These are phyloP conservation scores for Ameiurus melas DNA, from an alignment of 2,113 vertebrate genomes.

Conservation along the genomic window DNA sequence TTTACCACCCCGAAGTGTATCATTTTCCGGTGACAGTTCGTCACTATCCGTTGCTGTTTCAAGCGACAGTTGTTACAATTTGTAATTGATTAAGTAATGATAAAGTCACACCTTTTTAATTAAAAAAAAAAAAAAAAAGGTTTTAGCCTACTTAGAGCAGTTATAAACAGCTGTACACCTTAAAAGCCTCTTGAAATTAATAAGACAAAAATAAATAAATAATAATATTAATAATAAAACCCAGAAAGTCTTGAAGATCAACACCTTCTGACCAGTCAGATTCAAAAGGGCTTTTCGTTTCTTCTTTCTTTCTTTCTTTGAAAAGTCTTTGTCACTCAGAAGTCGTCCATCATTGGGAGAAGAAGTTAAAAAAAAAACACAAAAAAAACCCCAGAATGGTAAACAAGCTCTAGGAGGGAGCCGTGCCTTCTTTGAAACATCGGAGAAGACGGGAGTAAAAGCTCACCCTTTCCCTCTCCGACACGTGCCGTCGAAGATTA, in stretches of 20 bases:
- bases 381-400: constrained; percentile 48
- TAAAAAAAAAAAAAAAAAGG: no score
- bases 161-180: not conserved
- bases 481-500: constrained; percentile 71
- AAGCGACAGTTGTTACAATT: not conserved
- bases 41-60: not conserved
- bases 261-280: not conserved
- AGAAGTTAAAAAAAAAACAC: constrained; percentile 54
- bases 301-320: not conserved
- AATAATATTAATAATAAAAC: no score
- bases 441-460: constrained; percentile 57
- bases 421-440: constrained; percentile 63
- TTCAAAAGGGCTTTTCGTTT: not conserved
- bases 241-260: not conserved
- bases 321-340: not conserved
- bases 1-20: no score
- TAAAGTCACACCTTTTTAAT: not conserved
- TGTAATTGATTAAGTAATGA: not conserved
- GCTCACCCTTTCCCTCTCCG: constrained; percentile 56
- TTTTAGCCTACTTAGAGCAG: not conserved
- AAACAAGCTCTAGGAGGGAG: constrained; percentile 31
- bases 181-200: not conserved
- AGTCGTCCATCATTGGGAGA: constrained; percentile 51
- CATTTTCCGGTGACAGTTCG: no score
- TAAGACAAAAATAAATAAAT: not conserved